A percentile compares a stretch with the other conserved stretches of the same genome.
These are phyloP conservation scores for Harpalus rufipes DNA, from an alignment of 2,888 invertebrate genomes.

Conservation along the genomic window DNA sequence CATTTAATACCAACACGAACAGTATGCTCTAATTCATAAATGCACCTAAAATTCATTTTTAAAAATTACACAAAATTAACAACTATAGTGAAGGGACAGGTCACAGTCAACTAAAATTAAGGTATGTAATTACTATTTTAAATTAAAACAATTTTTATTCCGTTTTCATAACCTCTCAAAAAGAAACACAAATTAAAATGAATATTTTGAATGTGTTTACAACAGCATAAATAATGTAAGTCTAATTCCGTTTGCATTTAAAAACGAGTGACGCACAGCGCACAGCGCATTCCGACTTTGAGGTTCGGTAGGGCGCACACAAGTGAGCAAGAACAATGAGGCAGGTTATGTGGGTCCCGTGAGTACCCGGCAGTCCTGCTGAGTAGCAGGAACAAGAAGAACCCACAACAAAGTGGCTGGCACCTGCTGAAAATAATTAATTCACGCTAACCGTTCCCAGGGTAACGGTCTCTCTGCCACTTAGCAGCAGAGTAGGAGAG, in stretches of 20 bases:
- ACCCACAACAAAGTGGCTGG: slow-evolving; percentile 61
- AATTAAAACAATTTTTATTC: too few species aligned
- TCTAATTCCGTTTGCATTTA: background rate
- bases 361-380: slow-evolving; percentile 14
- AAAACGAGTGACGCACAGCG: slow-evolving; percentile 9
- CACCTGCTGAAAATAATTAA: slow-evolving; percentile 65
- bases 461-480: slow-evolving; percentile 58
- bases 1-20: too few species aligned
- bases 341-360: slow-evolving; percentile 26
- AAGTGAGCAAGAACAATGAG: slow-evolving; percentile 9
- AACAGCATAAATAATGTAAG: background rate
- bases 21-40: too few species aligned
- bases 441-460: slow-evolving; percentile 64
- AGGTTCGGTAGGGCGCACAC: background rate
- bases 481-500: slow-evolving; percentile 20
- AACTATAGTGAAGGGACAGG: too few species aligned
- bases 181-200: too few species aligned
- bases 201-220: background rate
- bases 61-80: too few species aligned
- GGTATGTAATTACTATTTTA: too few species aligned
- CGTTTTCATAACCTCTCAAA: too few species aligned
- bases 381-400: slow-evolving; percentile 29
- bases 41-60: too few species aligned
- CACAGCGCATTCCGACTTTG: background rate
- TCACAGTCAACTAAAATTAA: too few species aligned